Conservation (phyloP, 92 coral and sea anemone species). For the Zoanthus solanderi region DNA sequence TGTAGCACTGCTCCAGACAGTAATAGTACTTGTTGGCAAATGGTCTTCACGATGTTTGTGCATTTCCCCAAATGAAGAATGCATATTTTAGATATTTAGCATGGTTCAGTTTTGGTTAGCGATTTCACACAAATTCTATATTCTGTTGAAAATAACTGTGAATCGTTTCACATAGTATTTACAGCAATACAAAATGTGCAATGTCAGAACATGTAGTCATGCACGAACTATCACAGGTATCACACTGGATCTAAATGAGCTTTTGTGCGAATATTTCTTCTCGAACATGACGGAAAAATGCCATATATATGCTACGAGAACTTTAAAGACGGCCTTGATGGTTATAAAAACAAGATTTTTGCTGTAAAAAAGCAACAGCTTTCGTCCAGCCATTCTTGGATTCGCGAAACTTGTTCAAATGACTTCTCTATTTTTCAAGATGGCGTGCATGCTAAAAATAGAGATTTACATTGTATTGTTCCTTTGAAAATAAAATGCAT, state of each 20-base stretch:
- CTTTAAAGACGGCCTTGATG: no score
- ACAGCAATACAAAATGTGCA: conserved; percentile 9
- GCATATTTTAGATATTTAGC: conserved; percentile 26
- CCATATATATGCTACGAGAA: no score
- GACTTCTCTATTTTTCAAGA: no score
- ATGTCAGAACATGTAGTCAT: conserved; percentile 46
- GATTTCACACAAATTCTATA: conserved; percentile 28
- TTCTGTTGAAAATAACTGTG: conserved; percentile 22
- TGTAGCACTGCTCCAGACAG: conserved; percentile 10
- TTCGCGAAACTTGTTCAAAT: no score
- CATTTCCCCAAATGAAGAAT: not conserved
- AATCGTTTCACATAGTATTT: not conserved
- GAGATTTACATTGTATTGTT: no score
- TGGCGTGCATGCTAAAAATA: no score
- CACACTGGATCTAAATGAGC: conserved; percentile 48
- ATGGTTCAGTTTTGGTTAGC: conserved; percentile 33
- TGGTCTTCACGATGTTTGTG: not conserved
- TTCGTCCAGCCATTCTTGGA: no score
- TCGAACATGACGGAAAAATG: no score
- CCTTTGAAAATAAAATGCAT: no score
- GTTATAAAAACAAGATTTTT: no score
- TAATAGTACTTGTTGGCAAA: conserved; percentile 6
- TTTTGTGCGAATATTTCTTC: no score
- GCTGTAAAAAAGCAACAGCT: no score
- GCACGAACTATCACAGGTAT: conserved; percentile 61